Conservation (phyloP, 2,113 vertebrate species). For the Indicator maculatus region DNA sequence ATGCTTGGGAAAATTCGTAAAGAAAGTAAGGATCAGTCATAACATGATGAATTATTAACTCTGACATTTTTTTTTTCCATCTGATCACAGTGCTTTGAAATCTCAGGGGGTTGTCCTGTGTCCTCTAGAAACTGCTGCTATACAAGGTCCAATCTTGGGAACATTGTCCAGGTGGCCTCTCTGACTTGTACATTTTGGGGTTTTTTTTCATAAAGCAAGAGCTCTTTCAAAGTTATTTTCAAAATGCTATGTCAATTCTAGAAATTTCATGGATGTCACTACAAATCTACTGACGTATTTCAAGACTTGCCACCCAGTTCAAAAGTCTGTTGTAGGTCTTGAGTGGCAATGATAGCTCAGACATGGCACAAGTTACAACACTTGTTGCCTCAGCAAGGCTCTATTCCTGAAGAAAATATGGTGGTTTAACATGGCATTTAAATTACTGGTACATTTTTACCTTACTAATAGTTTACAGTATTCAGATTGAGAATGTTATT, state of each 20-base stretch:
- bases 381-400: background rate
- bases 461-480: background rate
- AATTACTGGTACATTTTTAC: background rate
- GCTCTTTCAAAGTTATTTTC: background rate
- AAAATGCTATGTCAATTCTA: background rate
- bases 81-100: background rate
- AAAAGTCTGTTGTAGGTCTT: background rate
- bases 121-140: background rate
- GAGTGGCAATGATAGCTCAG: background rate
- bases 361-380: background rate
- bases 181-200: background rate
- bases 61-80: background rate
- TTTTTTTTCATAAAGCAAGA: background rate
- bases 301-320: background rate
- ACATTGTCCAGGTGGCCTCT: background rate
- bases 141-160: background rate
- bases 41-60: background rate
- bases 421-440: background rate
- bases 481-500: background rate
- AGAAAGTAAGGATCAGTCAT: background rate
- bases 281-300: background rate
- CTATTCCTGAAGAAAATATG: accelerated
- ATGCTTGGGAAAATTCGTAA: background rate
- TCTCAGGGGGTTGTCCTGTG: background rate
- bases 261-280: background rate